Conservation (phyloP, 2,113 vertebrate genomes). For the Acrocephalus arundinaceus region DNA sequence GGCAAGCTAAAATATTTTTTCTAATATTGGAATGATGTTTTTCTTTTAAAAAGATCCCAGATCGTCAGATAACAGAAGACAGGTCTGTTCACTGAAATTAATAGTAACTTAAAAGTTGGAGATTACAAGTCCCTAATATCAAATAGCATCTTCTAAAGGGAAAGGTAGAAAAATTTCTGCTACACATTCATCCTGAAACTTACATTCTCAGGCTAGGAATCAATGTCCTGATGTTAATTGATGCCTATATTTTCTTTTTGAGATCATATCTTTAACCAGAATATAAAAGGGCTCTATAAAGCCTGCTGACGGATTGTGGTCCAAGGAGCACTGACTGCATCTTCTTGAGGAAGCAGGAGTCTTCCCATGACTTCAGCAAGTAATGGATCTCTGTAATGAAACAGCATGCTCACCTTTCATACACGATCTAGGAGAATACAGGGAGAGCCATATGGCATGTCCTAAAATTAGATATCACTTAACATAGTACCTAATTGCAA, state of each 20-base stretch:
- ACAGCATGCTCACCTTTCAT: conserved; percentile 22
- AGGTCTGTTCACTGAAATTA: not conserved
- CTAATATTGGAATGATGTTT: not conserved
- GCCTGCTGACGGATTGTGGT: not conserved
- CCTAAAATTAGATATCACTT: conserved; percentile 54
- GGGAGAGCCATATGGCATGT: conserved; percentile 48
- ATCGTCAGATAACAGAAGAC: conserved; percentile 1
- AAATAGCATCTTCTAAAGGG: not conserved
- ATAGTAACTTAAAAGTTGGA: not conserved
- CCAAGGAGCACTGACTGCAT: not conserved
- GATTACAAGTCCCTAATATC: not conserved
- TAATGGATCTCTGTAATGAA: not conserved
- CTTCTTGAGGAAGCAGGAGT: not conserved
- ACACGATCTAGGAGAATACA: not conserved
- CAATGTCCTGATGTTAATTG: not conserved
- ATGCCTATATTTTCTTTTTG: not conserved
- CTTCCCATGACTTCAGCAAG: not conserved
- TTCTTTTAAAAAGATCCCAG: conserved; percentile 19
- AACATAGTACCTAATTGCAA: conserved; percentile 36
- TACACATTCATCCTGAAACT: not conserved
- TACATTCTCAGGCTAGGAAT: not conserved
- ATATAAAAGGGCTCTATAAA: not conserved
- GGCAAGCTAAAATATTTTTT: conserved; percentile 31
- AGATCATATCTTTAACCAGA: not conserved
- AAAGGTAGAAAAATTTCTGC: not conserved